Evolutionary conservation across 2,113 vertebrate species (phyloP).

Genomic region (Apodemus speciosus): DNA sequence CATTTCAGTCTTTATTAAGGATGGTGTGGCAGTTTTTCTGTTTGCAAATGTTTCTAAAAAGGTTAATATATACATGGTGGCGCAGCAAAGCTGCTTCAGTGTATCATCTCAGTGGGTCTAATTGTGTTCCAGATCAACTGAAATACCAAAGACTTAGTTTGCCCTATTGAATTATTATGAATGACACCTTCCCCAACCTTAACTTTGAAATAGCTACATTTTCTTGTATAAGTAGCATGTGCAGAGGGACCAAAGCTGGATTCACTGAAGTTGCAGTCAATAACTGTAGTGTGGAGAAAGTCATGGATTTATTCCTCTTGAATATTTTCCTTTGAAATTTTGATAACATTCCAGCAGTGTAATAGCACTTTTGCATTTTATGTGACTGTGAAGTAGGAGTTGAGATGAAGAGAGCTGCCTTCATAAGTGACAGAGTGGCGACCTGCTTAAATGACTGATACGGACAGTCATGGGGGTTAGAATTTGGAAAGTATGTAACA

Average conservation of each 20-base stretch:
- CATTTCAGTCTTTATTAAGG: background rate
- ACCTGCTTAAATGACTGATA: constrained; percentile 57
- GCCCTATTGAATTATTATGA: background rate
- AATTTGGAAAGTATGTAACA: constrained; percentile 48
- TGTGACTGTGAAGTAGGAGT: constrained; percentile 33
- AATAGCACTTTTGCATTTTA: constrained; percentile 65
- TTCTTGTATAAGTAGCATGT: constrained; percentile 24
- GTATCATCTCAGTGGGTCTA: background rate
- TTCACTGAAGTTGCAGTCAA: constrained; percentile 12
- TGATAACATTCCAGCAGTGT: constrained; percentile 25
- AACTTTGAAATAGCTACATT: constrained; percentile 2
- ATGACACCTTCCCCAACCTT: background rate
- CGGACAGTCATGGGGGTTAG: constrained; percentile 56
- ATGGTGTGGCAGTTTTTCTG: background rate
- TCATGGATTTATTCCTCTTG: constrained; percentile 59
- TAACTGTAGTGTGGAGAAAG: constrained; percentile 35
- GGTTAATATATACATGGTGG: constrained; percentile 66
- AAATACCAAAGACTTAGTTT: background rate
- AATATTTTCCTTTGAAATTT: too few relatives aligned
- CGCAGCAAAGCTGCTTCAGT: background rate
- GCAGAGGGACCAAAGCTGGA: background rate
- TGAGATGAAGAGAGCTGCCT: constrained; percentile 53
- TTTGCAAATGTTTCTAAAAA: constrained; percentile 57
- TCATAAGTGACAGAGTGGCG: constrained; percentile 61
- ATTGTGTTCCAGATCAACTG: background rate